Percentiles rank a stretch among this genome's conserved stretches.
Conservation (phyloP, 1,140 invertebrate species). For the Euura lappo region DNA sequence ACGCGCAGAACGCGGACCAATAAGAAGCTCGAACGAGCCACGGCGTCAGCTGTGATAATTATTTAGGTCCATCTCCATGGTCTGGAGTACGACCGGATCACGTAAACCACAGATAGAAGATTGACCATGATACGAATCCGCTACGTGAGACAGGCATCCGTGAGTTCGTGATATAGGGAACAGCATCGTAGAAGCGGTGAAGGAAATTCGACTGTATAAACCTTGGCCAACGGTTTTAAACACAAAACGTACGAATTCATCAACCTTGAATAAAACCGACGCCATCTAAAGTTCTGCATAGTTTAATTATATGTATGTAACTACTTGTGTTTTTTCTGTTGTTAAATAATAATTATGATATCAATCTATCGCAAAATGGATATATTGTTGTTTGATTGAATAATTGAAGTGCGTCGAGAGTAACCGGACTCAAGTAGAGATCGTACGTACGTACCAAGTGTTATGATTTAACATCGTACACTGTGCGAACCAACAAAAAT, state of each 20-base stretch:
- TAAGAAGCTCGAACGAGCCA: too few relatives aligned
- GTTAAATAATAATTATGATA: slow-evolving; percentile 4
- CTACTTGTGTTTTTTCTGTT: neutral
- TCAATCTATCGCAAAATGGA: neutral
- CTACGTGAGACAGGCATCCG: too few relatives aligned
- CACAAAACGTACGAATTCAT: neutral
- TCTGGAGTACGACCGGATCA: too few relatives aligned
- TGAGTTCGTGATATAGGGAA: too few relatives aligned
- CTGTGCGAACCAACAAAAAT: neutral
- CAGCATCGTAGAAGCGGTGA: neutral
- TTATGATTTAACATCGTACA: neutral
- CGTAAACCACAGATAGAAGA: too few relatives aligned
- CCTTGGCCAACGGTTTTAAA: neutral
- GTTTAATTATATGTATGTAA: neutral
- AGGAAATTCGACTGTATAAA: neutral
- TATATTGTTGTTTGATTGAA: neutral
- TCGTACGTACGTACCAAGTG: neutral
- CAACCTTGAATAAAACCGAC: slow-evolving; percentile 4
- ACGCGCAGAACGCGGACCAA: too few relatives aligned
- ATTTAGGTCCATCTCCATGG: too few relatives aligned
- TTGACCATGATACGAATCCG: too few relatives aligned
- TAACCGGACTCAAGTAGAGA: too few relatives aligned
- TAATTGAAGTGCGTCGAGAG: neutral
- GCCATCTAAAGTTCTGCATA: slow-evolving; percentile 6
- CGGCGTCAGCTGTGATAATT: too few relatives aligned